Evolutionary conservation across 2,888 invertebrate genomes (phyloP).

Genomic region (Aspidiotus destructor): DNA sequence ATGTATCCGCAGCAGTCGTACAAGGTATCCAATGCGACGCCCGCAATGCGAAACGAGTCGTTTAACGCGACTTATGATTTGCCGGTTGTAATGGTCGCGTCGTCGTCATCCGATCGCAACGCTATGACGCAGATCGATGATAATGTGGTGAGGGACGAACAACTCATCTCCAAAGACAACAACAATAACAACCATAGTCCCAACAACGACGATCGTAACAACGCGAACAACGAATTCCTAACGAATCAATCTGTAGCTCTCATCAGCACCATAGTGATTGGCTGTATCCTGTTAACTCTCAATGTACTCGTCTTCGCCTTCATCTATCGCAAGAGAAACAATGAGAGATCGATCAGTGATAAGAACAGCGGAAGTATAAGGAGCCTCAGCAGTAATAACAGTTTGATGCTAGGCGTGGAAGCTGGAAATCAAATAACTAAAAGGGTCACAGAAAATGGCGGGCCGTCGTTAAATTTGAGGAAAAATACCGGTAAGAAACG

Average conservation of each 20-base stretch:
- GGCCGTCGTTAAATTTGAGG: constrained; percentile 25
- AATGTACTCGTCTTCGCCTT: constrained; percentile 77
- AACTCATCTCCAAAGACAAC: constrained; percentile 22
- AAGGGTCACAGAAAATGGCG: constrained; percentile 23
- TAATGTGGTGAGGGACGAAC: constrained; percentile 39
- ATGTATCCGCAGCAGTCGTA: constrained; percentile 28
- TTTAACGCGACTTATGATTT: constrained; percentile 26
- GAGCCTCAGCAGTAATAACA: constrained; percentile 25
- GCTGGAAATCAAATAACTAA: constrained; percentile 5
- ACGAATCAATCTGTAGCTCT: constrained; percentile 84
- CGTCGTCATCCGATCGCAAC: constrained; percentile 37
- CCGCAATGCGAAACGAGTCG: constrained; percentile 20
- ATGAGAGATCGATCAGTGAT: constrained; percentile 18
- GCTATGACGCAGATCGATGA: constrained; percentile 11
- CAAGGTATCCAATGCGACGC: constrained; percentile 29
- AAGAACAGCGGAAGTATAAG: constrained; percentile 23
- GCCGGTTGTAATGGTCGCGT: constrained; percentile 39
- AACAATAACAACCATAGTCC: constrained; percentile 39
- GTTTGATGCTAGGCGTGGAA: constrained; percentile 17
- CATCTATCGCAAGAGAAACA: constrained; percentile 64
- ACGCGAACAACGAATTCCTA: constrained; percentile 49
- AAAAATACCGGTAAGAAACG: constrained; percentile 9
- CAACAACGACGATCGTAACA: constrained; percentile 42
- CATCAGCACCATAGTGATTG: constrained; percentile 91
- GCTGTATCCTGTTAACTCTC: constrained; percentile 67